phyloP scores from a whole-genome alignment of 2,113 vertebrate genomes.

The Proterorhinus semilunaris region DNA sequence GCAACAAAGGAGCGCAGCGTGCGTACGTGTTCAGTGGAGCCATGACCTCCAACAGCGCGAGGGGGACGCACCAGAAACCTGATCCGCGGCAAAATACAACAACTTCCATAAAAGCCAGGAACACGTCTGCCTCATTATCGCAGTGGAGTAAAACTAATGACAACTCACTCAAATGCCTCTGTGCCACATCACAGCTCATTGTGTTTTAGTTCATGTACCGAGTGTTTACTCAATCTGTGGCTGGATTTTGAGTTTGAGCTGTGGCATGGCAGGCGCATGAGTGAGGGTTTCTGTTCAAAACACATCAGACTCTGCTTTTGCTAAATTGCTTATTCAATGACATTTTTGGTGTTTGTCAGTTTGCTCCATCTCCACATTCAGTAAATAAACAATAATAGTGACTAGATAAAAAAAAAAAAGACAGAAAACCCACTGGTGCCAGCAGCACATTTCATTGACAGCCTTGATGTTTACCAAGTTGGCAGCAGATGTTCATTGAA shows the following conservation, averaged over 20 bases:
- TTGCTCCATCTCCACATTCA: too few species aligned
- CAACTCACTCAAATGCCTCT: neutral
- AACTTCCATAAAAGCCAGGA: conserved; percentile 24
- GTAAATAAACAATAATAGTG: too few species aligned
- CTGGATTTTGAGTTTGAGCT: too few species aligned
- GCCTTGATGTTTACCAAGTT: neutral
- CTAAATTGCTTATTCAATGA: too few species aligned
- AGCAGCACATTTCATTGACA: neutral
- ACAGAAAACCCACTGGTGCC: neutral
- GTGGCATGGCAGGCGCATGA: too few species aligned
- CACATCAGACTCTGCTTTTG: too few species aligned
- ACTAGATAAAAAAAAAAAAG: too few species aligned
- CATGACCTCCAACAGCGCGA: conserved; percentile 7
- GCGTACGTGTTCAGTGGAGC: conserved; percentile 17
- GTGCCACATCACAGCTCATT: neutral
- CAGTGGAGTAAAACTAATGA: neutral
- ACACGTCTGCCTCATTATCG: conserved; percentile 11
- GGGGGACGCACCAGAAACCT: conserved; percentile 15
- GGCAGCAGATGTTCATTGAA: neutral
- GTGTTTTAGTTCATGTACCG: neutral
- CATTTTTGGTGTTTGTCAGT: too few species aligned
- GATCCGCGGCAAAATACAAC: neutral
- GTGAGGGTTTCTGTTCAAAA: too few species aligned
- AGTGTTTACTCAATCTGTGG: too few species aligned
- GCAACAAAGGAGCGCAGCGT: conserved; percentile 19